Percentiles rank a stretch among this genome's conserved stretches.
These are phyloP conservation scores for Nomia melanderi DNA, from an alignment of 1,140 invertebrate genomes.

Conservation along the genomic window DNA sequence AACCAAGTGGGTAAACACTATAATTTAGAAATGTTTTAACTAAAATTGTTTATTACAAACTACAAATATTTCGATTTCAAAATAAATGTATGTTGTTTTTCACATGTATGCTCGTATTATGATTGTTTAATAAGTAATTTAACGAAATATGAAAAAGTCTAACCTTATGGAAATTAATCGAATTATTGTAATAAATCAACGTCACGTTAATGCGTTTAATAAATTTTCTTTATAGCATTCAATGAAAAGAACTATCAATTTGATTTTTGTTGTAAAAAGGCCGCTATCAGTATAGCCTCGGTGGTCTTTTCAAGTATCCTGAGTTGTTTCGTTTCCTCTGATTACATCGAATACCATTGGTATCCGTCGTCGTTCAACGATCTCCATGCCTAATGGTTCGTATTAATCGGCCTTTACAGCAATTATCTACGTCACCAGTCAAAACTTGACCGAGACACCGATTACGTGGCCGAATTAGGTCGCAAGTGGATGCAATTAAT, in stretches of 20 bases:
- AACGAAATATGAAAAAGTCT: too few species aligned
- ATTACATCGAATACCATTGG: constrained; percentile 50
- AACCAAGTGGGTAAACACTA: too few species aligned
- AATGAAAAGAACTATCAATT: constrained; percentile 25
- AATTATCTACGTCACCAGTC: constrained; percentile 56
- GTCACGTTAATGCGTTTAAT: neutral
- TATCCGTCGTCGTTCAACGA: constrained; percentile 53
- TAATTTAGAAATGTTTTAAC: too few species aligned
- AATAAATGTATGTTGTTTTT: too few species aligned
- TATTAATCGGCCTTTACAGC: constrained; percentile 57
- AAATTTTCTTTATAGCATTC: constrained; percentile 12
- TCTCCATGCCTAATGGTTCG: constrained; percentile 60
- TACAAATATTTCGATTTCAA: too few species aligned
- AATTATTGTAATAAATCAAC: too few species aligned
- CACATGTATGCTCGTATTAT: too few species aligned
- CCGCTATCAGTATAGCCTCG: constrained; percentile 48
- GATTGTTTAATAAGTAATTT: too few species aligned
- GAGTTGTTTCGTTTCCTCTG: constrained; percentile 31
- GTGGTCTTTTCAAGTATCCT: constrained; percentile 51
- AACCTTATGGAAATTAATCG: too few species aligned
- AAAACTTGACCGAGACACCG: constrained; percentile 58
- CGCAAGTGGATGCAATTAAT: constrained; percentile 60
- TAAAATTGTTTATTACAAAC: too few species aligned
- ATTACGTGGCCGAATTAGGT: constrained; percentile 61
- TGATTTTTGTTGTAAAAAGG: constrained; percentile 42